phyloP scores from a whole-genome alignment of 2,113 vertebrate genomes.

The Solea senegalensis region DNA sequence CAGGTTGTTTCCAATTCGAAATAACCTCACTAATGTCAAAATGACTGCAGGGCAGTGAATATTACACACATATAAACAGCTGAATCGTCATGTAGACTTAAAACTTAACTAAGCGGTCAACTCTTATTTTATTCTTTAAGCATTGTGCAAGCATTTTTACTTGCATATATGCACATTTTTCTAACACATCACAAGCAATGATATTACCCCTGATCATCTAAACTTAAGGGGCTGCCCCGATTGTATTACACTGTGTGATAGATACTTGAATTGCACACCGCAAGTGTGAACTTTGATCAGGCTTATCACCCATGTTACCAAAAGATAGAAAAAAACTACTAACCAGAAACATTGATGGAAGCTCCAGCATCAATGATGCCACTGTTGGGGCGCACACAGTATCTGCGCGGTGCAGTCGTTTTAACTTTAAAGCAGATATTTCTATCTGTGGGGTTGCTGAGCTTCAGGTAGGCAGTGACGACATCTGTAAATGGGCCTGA shows the following conservation, averaged over 20 bases:
- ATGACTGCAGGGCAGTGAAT: no score
- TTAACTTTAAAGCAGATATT: conserved; percentile 98
- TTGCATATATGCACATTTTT: no score
- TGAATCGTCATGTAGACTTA: no score
- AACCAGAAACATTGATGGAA: conserved; percentile 93
- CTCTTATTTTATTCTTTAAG: no score
- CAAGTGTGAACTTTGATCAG: not conserved
- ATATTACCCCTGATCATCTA: no score
- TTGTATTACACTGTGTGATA: not conserved
- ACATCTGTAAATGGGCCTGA: conserved; percentile 96
- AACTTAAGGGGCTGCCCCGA: no score
- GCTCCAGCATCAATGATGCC: conserved; percentile 91
- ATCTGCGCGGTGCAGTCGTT: conserved; percentile 95
- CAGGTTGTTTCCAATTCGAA: no score
- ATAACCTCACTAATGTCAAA: no score
- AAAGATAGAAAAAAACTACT: conserved; percentile 28
- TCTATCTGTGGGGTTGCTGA: conserved; percentile 91
- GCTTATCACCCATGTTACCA: not conserved
- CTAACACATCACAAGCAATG: no score
- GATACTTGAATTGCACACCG: not conserved
- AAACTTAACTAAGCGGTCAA: no score
- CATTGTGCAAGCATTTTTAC: not conserved
- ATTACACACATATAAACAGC: no score
- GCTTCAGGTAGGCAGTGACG: conserved; percentile 93
- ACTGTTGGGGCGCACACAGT: conserved; percentile 96